A percentile compares a stretch with the other conserved stretches of the same genome.
phyloP scores from a whole-genome alignment of 64 coral and sea anemone species.

The Actinia equina region DNA sequence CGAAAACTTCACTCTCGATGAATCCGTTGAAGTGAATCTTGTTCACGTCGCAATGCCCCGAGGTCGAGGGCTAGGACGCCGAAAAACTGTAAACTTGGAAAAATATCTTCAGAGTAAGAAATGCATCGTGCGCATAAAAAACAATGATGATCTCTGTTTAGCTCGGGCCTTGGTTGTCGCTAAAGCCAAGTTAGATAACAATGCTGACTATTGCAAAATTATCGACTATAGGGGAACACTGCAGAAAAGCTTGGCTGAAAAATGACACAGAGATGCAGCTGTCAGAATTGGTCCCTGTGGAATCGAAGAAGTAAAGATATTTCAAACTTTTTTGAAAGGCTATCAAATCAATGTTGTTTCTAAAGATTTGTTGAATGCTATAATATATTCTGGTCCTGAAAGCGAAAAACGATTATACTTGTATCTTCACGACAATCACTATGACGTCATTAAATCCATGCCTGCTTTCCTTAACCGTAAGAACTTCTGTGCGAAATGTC shows the following conservation, averaged over 20 bases:
- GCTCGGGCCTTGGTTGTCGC: conserved; percentile 2
- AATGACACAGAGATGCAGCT: conserved; percentile 39
- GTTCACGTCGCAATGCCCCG: conserved; percentile 35
- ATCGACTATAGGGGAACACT: not conserved
- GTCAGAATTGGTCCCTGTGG: conserved; percentile 33
- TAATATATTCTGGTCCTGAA: conserved; percentile 30
- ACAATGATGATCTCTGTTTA: conserved; percentile 37
- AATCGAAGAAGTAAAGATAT: conserved; percentile 29
- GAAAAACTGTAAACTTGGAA: conserved; percentile 23
- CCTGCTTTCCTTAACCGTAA: conserved; percentile 17
- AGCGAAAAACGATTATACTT: conserved; percentile 35
- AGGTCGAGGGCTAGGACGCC: not conserved
- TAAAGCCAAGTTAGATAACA: not conserved
- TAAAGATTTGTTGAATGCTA: conserved; percentile 14
- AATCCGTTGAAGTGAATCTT: conserved; percentile 29
- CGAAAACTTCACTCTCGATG: not conserved
- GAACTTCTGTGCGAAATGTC: conserved; percentile 25
- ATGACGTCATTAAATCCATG: conserved; percentile 30
- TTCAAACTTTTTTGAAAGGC: conserved; percentile 21
- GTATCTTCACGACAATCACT: conserved; percentile 20
- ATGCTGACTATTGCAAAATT: not conserved
- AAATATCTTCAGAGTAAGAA: conserved; percentile 2
- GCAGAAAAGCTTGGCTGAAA: not conserved
- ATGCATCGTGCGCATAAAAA: conserved; percentile 22
- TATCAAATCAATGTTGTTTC: conserved; percentile 59